phyloP scores from a whole-genome alignment of 2,888 invertebrate genomes.

The Merodon equestris region DNA sequence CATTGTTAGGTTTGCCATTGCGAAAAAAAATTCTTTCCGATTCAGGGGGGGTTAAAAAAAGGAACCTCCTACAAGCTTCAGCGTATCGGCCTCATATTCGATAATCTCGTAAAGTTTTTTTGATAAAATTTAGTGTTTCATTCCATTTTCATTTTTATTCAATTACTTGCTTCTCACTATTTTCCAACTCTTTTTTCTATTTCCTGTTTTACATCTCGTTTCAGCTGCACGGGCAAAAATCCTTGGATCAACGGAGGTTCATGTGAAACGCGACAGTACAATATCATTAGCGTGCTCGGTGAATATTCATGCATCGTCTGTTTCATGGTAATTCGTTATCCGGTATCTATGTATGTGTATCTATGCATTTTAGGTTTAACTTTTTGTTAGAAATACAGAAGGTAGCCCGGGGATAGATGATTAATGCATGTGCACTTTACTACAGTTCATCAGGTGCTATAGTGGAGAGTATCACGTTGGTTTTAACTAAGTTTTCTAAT shows the following conservation, averaged over 20 bases:
- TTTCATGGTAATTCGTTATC: slow-evolving; percentile 81
- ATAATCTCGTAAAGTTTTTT: too few species aligned
- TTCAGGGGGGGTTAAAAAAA: too few species aligned
- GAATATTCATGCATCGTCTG: slow-evolving; percentile 90
- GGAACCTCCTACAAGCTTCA: too few species aligned
- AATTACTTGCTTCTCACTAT: background rate
- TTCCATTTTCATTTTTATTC: background rate
- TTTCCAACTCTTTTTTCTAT: background rate
- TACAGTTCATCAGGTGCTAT: too few species aligned
- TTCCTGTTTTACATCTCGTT: slow-evolving; percentile 39
- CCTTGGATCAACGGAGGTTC: slow-evolving; percentile 91
- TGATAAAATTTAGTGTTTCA: slow-evolving; percentile 30
- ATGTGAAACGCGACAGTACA: slow-evolving; percentile 93
- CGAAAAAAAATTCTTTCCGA: too few species aligned
- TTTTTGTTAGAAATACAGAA: too few species aligned
- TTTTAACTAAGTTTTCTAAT: too few species aligned
- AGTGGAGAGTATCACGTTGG: too few species aligned
- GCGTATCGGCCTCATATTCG: too few species aligned
- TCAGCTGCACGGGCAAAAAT: slow-evolving; percentile 92
- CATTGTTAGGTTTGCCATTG: too few species aligned
- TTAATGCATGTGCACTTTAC: too few species aligned
- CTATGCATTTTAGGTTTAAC: background rate
- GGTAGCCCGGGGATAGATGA: too few species aligned
- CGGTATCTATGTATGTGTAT: background rate
- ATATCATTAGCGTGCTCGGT: slow-evolving; percentile 93